Evolutionary conservation across 2,113 vertebrate species (phyloP).

Genomic region (Sturnus vulgaris): DNA sequence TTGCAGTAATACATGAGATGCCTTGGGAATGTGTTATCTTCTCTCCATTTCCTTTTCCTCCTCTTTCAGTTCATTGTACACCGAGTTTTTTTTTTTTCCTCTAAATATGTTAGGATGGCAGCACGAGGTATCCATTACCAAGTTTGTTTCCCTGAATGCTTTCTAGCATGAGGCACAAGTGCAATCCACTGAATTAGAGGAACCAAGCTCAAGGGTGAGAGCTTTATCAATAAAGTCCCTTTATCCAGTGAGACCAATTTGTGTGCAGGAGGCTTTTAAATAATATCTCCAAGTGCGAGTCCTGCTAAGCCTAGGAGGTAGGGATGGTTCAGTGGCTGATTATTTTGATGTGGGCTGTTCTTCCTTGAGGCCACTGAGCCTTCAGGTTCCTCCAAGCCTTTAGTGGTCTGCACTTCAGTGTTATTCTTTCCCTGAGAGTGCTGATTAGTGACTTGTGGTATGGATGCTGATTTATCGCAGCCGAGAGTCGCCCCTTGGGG

Average conservation of each 20-base stretch:
- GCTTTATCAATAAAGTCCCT: conserved; percentile 5
- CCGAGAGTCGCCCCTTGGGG: conserved; percentile 77
- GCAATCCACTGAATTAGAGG: background rate
- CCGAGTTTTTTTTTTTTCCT: background rate
- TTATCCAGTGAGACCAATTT: conserved; percentile 18
- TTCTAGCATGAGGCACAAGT: background rate
- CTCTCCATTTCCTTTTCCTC: background rate
- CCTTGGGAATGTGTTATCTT: background rate
- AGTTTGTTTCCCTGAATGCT: conserved; percentile 19
- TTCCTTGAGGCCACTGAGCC: conserved; percentile 65
- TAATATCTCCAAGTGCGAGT: background rate
- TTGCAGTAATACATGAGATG: background rate
- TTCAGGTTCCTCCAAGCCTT: conserved; percentile 68
- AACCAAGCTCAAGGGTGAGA: conserved; percentile 1
- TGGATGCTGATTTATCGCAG: conserved; percentile 82
- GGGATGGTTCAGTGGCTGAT: conserved; percentile 47
- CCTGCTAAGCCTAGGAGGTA: conserved; percentile 1
- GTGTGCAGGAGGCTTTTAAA: conserved; percentile 32
- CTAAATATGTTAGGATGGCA: background rate
- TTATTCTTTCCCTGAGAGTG: conserved; percentile 81
- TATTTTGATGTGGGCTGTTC: conserved; percentile 41
- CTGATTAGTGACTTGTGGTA: conserved; percentile 84
- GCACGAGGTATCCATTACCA: background rate
- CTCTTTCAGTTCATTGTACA: background rate
- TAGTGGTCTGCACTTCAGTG: conserved; percentile 71